Evolutionary conservation across 2,888 invertebrate species (phyloP).

Genomic region (Orthosia gracilis): DNA sequence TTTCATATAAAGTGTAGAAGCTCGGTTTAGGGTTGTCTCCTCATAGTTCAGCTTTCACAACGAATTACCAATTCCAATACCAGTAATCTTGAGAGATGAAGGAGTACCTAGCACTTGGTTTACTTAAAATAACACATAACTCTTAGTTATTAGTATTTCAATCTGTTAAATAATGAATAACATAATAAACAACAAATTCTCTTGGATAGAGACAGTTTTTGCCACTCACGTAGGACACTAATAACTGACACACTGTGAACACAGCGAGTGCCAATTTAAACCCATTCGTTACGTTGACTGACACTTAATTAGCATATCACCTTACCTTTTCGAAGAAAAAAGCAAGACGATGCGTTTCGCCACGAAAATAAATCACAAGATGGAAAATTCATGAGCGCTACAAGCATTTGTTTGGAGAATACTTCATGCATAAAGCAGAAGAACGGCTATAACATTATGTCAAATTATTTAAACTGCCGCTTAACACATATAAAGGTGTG

Average conservation of each 20-base stretch:
- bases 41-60: not conserved
- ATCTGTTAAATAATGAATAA: not conserved
- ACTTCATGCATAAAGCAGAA: constrained; percentile 42
- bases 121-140: not conserved
- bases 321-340: constrained; percentile 42
- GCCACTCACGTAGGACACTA: constrained; percentile 1
- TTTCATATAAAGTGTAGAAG: constrained; percentile 59
- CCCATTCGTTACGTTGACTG: constrained; percentile 19
- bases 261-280: constrained; percentile 29
- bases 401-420: constrained; percentile 37
- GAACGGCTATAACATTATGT: constrained; percentile 55
- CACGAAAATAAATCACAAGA: constrained; percentile 46
- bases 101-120: not conserved
- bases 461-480: constrained; percentile 58
- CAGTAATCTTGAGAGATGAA: not conserved
- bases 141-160: not conserved
- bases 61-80: not conserved
- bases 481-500: constrained; percentile 54
- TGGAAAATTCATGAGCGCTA: constrained; percentile 49
- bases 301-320: constrained; percentile 22
- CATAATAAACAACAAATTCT: not conserved
- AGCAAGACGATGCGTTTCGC: constrained; percentile 22
- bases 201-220: not conserved
- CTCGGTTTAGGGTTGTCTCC: constrained; percentile 60
- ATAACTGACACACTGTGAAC: constrained; percentile 13